Base-by-base conservation (phyloP, 2,888 invertebrate species). In the Physocephala rufipes region DNA sequence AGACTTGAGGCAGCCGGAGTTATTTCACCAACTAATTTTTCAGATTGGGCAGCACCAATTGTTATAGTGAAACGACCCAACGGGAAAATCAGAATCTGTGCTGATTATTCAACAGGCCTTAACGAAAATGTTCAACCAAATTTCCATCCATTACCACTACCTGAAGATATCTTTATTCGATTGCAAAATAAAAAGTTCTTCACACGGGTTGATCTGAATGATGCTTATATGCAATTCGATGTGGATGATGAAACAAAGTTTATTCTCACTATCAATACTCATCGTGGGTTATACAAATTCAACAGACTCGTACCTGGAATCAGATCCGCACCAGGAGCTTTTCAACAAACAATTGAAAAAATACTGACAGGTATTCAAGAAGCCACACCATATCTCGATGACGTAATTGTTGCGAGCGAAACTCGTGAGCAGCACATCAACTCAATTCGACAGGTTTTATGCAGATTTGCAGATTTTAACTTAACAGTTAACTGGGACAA, bases 21-120 rank as follows among this genome's bases (percentile, higher is more conserved):
- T 16, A 75, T 76, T 43, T 59, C 75, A 24, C 71, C 71, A 66
- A 71, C 74, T 3, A 66, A 73, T n/a, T 74, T 43, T 59, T 74
- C 71, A 15, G 65, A 74, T 12, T 76, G 76, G 76, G 76, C 75
- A 28, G 75, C 76, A 59, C 74, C 74, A 15, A 74, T 75, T 12
- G 77, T 74, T 55, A 71, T 24, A 73, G 71, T 67, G 67, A 70
- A 1, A 36, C 47, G 28, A 69, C 75, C 15, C 15, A 74, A 72
- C 26, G 73, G 73, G 7, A 13, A 24, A n/a, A 55, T 74, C 16
- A 67, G 75, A 24, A 74, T 78, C 13, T 78, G 75, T 70, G 75
- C 70, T 1, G 75, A 76, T 66, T 77, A 73, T 13, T 75, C 74
- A 49, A 75, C 76, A 12, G 75, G 75, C 26, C 76, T 3, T 70